Conservation (phyloP, 1,140 invertebrate species). For the Drosophila seguyi region DNA sequence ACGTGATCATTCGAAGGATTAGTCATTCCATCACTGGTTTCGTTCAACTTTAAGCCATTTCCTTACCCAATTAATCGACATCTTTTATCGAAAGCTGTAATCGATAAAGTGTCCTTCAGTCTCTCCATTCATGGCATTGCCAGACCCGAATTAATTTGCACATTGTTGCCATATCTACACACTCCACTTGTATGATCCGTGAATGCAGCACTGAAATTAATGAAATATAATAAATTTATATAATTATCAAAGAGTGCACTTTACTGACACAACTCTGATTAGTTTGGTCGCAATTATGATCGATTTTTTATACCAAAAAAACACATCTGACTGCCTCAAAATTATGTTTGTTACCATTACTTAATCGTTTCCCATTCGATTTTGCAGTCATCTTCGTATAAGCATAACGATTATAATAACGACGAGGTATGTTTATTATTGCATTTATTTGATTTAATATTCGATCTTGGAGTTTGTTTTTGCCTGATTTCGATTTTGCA, state of each 20-base stretch:
- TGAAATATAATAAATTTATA: neutral
- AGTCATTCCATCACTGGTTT: neutral
- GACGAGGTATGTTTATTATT: constrained; percentile 77
- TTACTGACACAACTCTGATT: constrained; percentile 6
- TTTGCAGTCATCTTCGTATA: constrained; percentile 81
- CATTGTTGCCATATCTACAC: neutral
- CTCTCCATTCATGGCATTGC: neutral
- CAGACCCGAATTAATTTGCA: neutral
- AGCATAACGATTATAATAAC: constrained; percentile 72
- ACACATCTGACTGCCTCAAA: constrained; percentile 28
- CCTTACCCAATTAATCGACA: neutral
- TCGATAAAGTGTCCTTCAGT: too few relatives aligned
- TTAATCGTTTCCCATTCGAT: constrained; percentile 70
- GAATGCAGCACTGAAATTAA: constrained; percentile 13
- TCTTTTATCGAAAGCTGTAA: neutral
- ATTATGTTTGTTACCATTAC: constrained; percentile 57
- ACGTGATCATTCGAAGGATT: constrained; percentile 7
- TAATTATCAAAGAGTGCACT: constrained; percentile 10
- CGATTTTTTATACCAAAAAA: constrained; percentile 3
- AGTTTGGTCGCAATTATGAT: constrained; percentile 27
- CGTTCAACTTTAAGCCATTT: neutral
- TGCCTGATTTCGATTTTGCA: constrained; percentile 11
- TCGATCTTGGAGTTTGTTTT: constrained; percentile 8
- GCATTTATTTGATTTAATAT: constrained; percentile 54
- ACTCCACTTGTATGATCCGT: constrained; percentile 5